Base-by-base conservation (phyloP, 1,140 invertebrate species). In the Cotesia typhae region DNA sequence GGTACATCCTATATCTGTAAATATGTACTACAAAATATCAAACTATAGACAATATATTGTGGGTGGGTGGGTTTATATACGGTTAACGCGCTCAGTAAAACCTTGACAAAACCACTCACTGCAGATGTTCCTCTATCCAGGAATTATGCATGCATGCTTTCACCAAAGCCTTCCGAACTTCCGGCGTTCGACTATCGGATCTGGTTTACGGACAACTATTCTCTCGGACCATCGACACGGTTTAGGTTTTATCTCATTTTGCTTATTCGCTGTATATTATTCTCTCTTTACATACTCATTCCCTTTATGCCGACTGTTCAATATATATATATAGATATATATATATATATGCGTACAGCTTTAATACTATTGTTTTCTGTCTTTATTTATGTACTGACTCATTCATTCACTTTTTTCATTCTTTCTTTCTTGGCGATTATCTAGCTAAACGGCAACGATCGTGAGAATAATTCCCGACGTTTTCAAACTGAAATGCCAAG, bases 241-340 rank as follows among this genome's bases (percentile, higher is more conserved):
- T 82, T 81, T 76, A 65, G 77, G 77, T 83, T 83, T 84, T 79
- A 81, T 79, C 81, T 75, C 73, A 64, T 70, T 76, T 76, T 75
- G 76, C 28, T 63, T 38, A 35, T n/a, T 63, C 59, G 14, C 17
- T 70, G 6, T 60, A 12, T 20, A 35, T 67, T 35, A 36, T 36
- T 20, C 9, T 36, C 41, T 38, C 35, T 66, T 37, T 28, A 28
- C 28, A 28, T 28, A 3, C 37, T 37, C 17, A 17, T 57, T 64
- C 52, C 38, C 51, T 37, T 12, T 38, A 41, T 14, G 12, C 12
- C 53, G 12, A 55, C 12, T 55, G 12, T 55, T 6, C n/a, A 47
- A 47, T 0, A 47, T 47, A 6, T 47, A 47, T 4, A 47, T 10
- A 14, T 14, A 14, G 0, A 14, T 14, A 14, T 14, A 14, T 14